A percentile compares a stretch with the other conserved stretches of the same genome.
Evolutionary conservation across 2,888 invertebrate genomes (phyloP).

Genomic region (Phengaris alcon): DNA sequence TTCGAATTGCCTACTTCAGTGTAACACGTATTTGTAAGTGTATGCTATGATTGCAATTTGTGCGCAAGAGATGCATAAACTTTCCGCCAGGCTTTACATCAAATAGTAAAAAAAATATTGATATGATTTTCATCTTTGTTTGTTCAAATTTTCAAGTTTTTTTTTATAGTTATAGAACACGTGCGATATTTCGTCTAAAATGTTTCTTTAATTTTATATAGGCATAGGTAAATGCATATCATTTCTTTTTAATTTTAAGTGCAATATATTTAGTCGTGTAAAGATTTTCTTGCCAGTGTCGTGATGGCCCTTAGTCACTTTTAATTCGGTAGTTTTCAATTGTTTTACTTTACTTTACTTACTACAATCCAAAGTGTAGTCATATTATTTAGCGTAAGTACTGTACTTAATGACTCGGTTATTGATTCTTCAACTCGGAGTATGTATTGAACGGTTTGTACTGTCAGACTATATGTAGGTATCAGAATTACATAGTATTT

Average conservation of each 20-base stretch:
- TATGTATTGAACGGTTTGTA: constrained; percentile 30
- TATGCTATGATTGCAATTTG: not conserved
- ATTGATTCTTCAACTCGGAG: constrained; percentile 33
- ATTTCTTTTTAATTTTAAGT: constrained; percentile 57
- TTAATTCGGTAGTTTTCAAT: constrained; percentile 27
- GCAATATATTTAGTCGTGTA: constrained; percentile 59
- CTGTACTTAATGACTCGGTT: constrained; percentile 38
- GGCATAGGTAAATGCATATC: constrained; percentile 63
- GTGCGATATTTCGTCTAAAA: constrained; percentile 3
- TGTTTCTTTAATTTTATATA: constrained; percentile 36
- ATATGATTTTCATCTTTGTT: not conserved
- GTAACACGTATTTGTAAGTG: constrained; percentile 2
- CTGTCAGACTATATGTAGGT: constrained; percentile 31
- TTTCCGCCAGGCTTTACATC: not conserved
- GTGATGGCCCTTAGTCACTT: constrained; percentile 48
- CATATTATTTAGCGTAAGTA: constrained; percentile 36
- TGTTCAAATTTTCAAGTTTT: not conserved
- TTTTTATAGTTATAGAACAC: not conserved
- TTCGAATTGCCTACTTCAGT: constrained; percentile 2
- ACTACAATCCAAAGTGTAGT: constrained; percentile 54
- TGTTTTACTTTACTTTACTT: constrained; percentile 32
- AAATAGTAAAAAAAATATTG: not conserved
- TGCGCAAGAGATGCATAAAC: not conserved
- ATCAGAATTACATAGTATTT: constrained; percentile 41
- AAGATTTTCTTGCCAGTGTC: constrained; percentile 55